Percentiles rank a stretch among this genome's conserved stretches.
These are phyloP conservation scores for Hipposideros larvatus DNA, from an alignment of 2,797 vertebrate species.

Conservation along the genomic window DNA sequence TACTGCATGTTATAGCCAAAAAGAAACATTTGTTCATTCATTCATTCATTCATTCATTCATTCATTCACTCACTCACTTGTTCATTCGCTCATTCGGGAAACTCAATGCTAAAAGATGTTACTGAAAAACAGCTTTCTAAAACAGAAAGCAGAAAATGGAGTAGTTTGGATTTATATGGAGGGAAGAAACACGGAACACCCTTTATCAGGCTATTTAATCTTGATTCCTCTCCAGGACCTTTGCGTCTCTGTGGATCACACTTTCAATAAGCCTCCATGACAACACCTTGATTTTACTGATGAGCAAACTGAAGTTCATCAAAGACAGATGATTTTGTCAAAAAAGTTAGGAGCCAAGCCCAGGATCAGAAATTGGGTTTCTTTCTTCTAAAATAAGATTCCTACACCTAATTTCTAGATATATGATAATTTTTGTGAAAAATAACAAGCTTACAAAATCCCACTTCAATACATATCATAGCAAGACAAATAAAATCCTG, in stretches of 20 bases:
- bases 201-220: neutral
- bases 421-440: neutral
- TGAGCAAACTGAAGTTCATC: neutral
- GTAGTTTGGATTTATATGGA: neutral
- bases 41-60: neutral
- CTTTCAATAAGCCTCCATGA: neutral
- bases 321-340: conserved; percentile 8
- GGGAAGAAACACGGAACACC: neutral
- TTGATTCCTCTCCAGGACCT: neutral
- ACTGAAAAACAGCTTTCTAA: neutral
- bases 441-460: conserved; percentile 12
- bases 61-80: neutral
- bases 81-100: neutral
- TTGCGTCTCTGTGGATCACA: neutral
- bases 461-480: neutral
- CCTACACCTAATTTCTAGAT: neutral
- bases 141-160: neutral
- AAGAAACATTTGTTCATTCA: neutral
- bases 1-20: conserved; percentile 32
- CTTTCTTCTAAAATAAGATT: neutral
- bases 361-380: neutral
- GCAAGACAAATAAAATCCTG: neutral
- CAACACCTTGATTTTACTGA: neutral
- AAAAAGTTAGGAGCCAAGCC: neutral
- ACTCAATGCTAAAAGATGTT: neutral